Percentiles rank a stretch among this genome's conserved stretches.
phyloP scores from a whole-genome alignment of 2,113 vertebrate species.

The Leucosticte australis region DNA sequence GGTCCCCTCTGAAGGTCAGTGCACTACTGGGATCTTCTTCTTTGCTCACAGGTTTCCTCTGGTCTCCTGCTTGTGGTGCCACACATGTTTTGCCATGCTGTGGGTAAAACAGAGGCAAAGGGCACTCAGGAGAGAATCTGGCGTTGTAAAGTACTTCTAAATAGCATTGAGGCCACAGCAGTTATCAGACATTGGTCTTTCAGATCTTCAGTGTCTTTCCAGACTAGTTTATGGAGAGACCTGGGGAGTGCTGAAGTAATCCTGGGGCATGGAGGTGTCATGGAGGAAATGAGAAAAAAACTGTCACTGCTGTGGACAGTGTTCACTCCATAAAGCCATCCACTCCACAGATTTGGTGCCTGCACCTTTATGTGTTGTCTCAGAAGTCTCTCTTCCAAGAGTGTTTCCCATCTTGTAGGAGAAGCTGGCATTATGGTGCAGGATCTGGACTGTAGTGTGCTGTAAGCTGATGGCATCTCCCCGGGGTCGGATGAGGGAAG shows the following conservation, averaged over 20 bases:
- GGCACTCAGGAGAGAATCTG: background rate
- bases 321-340: background rate
- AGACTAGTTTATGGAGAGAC: background rate
- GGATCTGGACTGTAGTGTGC: background rate
- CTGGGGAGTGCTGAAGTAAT: background rate
- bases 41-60: background rate
- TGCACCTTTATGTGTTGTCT: background rate
- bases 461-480: background rate
- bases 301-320: background rate
- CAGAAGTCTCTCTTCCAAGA: background rate
- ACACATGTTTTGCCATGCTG: background rate
- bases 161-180: background rate
- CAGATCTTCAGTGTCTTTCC: background rate
- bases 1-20: background rate
- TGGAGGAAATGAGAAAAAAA: background rate
- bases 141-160: background rate
- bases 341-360: background rate
- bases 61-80: background rate
- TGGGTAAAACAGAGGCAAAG: background rate
- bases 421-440: background rate
- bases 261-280: rapidly evolving
- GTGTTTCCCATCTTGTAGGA: background rate
- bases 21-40: background rate
- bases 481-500: background rate
- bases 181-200: background rate